Base-by-base conservation (phyloP, 2,888 invertebrate species). In the Sphaerophoria taeniata region DNA sequence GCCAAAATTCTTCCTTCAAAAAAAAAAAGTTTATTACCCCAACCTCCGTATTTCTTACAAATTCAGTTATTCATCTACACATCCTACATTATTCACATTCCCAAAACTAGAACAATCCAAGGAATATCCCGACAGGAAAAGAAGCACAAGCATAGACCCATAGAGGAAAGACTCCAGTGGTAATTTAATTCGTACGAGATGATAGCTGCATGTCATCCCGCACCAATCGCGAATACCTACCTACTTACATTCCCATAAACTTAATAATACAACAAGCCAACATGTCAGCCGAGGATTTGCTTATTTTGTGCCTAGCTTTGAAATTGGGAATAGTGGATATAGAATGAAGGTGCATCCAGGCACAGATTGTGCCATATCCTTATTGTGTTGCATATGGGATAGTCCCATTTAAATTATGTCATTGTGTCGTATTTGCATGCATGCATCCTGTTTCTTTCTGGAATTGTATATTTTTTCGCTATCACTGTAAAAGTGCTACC, bases 391-490 rank as follows among this genome's bases (percentile, higher is more conserved):
- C 69, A 77, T 80, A 76, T 63, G 70, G 72, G 72, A 85, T 85
- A 81, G 69, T 81, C 80, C 81, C 76, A 70, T 80, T 81, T 85
- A 80, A 85, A 85, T 81, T 72, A 85, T 85, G 85, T 70, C 81
- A 76, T 58, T 67, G 80, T 85, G 85, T 72, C 72, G 51, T 80
- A 70, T 72, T 73, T 80, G 75, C 69, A 72, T 80, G 75, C 84
- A 80, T 76, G 72, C 61, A 63, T 61, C 61, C 67, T 72, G 60
- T 70, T 58, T 63, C 63, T 31, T 45, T 34, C n/a, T 55, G 55
- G 14, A 0, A n/a, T 12, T 39, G 53, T 43, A 34, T 36, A 34
- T 71, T 16, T 49, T 55, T 33, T 55, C 56, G 72, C n/a, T 61
- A 11, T 12, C 43, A 43, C 9, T 3, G 3, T 12, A 6, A 43